Percentiles rank a stretch among this genome's conserved stretches.
Conservation (phyloP, 1,140 invertebrate species). For the Nephotettix cincticeps region DNA sequence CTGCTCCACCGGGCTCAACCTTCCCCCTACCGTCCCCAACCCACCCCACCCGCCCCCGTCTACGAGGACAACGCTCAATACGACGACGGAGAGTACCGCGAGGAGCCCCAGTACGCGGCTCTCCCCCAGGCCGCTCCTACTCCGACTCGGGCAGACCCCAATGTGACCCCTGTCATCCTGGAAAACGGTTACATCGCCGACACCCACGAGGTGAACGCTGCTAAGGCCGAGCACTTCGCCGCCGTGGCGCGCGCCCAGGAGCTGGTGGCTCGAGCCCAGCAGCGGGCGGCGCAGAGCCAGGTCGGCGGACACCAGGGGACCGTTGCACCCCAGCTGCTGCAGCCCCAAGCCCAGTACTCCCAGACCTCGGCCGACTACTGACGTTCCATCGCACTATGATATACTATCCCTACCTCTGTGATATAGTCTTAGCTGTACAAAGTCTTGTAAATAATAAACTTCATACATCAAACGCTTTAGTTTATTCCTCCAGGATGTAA, state of each 20-base stretch:
- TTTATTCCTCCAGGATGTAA: too few relatives aligned
- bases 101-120: neutral
- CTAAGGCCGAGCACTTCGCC: conserved; percentile 36
- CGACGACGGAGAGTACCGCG: neutral
- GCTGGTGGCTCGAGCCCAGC: neutral
- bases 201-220: conserved; percentile 35
- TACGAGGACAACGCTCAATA: neutral
- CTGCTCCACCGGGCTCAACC: too few relatives aligned
- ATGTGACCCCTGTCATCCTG: conserved; percentile 22
- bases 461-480: too few relatives aligned
- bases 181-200: conserved; percentile 29
- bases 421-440: too few relatives aligned
- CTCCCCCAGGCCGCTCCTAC: neutral
- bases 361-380: too few relatives aligned
- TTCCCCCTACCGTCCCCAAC: too few relatives aligned
- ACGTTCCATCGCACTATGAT: too few relatives aligned
- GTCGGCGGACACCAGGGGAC: too few relatives aligned
- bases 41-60: neutral
- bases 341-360: too few relatives aligned
- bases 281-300: neutral
- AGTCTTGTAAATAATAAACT: too few relatives aligned
- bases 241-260: conserved; percentile 6
- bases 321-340: too few relatives aligned
- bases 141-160: conserved; percentile 8
- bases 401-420: too few relatives aligned